phyloP scores from a whole-genome alignment of 2,888 invertebrate genomes.

The Plusia festucae region DNA sequence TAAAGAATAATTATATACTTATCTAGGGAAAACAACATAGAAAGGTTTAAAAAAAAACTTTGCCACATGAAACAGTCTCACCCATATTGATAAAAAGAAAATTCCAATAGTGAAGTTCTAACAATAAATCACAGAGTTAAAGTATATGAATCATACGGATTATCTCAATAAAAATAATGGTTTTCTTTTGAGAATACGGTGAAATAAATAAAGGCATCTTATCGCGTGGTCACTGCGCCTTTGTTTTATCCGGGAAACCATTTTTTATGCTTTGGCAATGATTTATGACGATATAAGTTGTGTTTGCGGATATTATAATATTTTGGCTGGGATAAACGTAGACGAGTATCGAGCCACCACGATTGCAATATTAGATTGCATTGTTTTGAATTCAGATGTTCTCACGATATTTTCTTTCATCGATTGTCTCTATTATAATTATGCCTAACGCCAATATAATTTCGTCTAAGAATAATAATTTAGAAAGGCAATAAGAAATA shows the following conservation, averaged over 20 bases:
- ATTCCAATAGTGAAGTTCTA: conserved; percentile 68
- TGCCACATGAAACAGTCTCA: conserved; percentile 22
- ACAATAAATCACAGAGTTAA: conserved; percentile 73
- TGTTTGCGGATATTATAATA: conserved; percentile 13
- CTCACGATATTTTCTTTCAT: too few species aligned
- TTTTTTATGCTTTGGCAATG: conserved; percentile 50
- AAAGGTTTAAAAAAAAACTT: conserved; percentile 5
- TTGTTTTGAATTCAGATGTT: too few species aligned
- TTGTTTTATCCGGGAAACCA: conserved; percentile 44
- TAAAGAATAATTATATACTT: too few species aligned
- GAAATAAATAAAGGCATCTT: conserved; percentile 64
- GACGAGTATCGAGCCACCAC: too few species aligned
- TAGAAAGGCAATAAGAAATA: too few species aligned
- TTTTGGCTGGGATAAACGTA: background rate
- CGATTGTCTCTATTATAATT: too few species aligned
- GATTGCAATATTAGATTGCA: too few species aligned
- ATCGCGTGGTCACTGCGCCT: conserved; percentile 57
- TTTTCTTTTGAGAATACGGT: conserved; percentile 68
- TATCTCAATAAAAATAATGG: conserved; percentile 77
- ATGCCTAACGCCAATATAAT: too few species aligned
- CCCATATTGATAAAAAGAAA: conserved; percentile 61
- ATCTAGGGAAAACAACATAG: too few species aligned
- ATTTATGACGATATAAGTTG: conserved; percentile 7
- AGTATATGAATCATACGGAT: conserved; percentile 76
- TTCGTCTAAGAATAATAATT: too few species aligned